Percentiles rank a stretch among this genome's conserved stretches.
phyloP scores from a whole-genome alignment of 1,140 invertebrate species.

The Goniozus legneri region DNA sequence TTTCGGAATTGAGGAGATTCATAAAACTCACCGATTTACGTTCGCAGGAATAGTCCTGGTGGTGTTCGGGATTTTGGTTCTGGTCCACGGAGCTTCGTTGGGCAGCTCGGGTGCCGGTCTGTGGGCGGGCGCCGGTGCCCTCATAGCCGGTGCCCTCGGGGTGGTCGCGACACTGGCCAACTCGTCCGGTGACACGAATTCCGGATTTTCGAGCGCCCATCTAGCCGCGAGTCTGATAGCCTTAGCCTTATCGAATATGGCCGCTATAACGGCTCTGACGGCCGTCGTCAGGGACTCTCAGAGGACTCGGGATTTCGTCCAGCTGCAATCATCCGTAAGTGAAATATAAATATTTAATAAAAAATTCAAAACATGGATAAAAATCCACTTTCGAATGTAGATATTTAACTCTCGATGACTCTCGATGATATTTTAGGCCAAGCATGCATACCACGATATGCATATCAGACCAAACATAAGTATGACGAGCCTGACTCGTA shows the following conservation, averaged over 20 bases:
- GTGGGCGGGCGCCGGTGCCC: slow-evolving; percentile 54
- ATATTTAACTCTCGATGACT: no score
- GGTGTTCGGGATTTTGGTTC: slow-evolving; percentile 50
- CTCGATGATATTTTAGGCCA: no score
- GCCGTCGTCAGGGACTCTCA: slow-evolving; percentile 47
- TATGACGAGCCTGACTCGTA: no score
- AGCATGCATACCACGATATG: no score
- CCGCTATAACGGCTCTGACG: slow-evolving; percentile 48
- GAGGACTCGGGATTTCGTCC: slow-evolving; percentile 37
- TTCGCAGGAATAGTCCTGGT: slow-evolving; percentile 48
- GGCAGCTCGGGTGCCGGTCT: slow-evolving; percentile 52
- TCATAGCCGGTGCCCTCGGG: slow-evolving; percentile 46
- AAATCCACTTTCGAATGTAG: no score
- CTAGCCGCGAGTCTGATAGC: slow-evolving; percentile 46
- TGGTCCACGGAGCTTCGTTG: slow-evolving; percentile 51
- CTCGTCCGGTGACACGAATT: slow-evolving; percentile 31
- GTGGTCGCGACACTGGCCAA: slow-evolving; percentile 44
- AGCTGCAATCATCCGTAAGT: slow-evolving; percentile 37
- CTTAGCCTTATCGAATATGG: slow-evolving; percentile 48
- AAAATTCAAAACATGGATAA: no score
- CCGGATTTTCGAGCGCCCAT: slow-evolving; percentile 45
- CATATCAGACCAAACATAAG: no score
- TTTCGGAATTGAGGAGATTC: no score
- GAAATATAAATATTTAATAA: no score
- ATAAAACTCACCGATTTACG: no score